Conservation (phyloP, 2,113 vertebrate genomes). For the Lanius ludovicianus region DNA sequence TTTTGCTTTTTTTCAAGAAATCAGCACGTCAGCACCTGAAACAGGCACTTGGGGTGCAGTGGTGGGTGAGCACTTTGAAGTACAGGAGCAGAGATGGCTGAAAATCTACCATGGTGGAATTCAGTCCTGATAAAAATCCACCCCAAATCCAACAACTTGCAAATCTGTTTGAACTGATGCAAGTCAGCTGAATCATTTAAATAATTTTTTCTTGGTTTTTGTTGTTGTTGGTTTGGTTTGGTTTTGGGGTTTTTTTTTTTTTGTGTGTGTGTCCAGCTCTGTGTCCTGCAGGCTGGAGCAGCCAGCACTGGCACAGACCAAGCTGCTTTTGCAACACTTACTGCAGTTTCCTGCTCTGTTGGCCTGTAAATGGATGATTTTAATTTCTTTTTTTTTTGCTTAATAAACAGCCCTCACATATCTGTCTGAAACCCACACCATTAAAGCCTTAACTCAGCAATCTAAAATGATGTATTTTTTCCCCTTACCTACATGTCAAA, state of each 20-base stretch:
- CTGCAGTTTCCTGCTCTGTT: not conserved
- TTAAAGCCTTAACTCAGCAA: slow-evolving; percentile 39
- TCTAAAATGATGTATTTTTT: not conserved
- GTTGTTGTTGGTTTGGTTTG: no score
- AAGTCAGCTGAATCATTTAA: not conserved
- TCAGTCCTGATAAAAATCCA: not conserved
- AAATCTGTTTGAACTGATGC: not conserved
- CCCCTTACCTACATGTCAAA: slow-evolving; percentile 22
- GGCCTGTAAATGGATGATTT: not conserved
- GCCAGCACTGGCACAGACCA: not conserved
- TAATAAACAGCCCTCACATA: not conserved
- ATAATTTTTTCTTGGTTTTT: not conserved
- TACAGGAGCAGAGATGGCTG: not conserved
- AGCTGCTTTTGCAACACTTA: not conserved
- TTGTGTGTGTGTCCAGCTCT: not conserved
- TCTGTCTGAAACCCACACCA: not conserved
- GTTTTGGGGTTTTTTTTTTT: not conserved
- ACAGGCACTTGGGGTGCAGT: not conserved
- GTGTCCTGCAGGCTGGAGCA: not conserved
- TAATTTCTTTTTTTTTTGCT: not conserved
- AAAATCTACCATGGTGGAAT: not conserved
- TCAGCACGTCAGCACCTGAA: not conserved
- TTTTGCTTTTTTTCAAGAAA: not conserved
- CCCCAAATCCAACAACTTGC: not conserved
- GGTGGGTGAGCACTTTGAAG: not conserved